Conservation (phyloP, 1,140 invertebrate genomes). For the Neelides sp. region DNA sequence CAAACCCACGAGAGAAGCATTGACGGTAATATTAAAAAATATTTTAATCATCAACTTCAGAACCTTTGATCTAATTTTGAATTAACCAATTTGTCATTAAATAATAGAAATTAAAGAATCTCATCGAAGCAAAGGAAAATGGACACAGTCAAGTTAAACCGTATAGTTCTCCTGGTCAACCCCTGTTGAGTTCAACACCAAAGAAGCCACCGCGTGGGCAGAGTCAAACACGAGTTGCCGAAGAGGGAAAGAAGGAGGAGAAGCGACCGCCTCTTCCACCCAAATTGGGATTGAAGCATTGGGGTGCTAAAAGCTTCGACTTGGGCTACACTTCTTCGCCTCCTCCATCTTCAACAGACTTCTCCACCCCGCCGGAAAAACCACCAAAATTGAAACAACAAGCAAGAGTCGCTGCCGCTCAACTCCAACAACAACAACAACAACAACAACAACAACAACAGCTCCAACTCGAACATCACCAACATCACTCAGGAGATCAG, state of each 20-base stretch:
- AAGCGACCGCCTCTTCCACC: constrained; percentile 23
- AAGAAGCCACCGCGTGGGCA: background rate
- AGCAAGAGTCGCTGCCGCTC: background rate
- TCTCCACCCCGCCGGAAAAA: background rate
- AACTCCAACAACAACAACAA: constrained; percentile 8
- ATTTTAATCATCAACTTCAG: background rate
- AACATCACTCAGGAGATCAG: background rate
- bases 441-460: background rate
- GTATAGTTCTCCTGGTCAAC: background rate
- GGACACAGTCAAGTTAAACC: constrained; percentile 5
- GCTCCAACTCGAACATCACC: constrained; percentile 3
- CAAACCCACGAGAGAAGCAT: constrained; percentile 19
- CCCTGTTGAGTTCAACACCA: background rate
- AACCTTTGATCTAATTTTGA: no score
- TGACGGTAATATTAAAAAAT: constrained; percentile 18
- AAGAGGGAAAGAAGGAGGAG: no score
- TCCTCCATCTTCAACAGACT: background rate
- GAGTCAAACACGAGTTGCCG: no score
- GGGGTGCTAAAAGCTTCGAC: constrained; percentile 23
- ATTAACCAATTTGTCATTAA: no score
- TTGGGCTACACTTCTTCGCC: background rate
- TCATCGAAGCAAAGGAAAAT: constrained; percentile 24
- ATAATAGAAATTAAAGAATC: constrained; percentile 18
- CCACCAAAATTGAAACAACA: constrained; percentile 1
- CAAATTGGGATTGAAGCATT: constrained; percentile 25